A percentile compares a stretch with the other conserved stretches of the same genome.
These are phyloP conservation scores for Styela clava DNA, from an alignment of 23 tunicate species.

Conservation along the genomic window DNA sequence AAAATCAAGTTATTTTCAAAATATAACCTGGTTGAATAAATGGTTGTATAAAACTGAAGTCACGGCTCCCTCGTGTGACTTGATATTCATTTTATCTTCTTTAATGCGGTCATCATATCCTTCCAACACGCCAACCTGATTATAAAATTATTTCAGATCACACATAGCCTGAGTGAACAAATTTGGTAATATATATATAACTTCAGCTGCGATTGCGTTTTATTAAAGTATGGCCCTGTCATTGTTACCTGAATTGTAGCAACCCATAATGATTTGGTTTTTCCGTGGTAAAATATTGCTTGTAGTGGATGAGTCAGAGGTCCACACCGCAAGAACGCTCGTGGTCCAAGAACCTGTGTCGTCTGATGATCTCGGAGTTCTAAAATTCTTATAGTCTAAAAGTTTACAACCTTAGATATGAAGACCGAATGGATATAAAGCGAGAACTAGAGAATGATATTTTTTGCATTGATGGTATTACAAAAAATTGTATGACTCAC, in stretches of 20 bases:
- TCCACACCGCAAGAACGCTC: slow-evolving; percentile 32
- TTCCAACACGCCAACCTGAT: slow-evolving; percentile 69
- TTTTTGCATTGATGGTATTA: no score
- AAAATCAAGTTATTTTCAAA: no score
- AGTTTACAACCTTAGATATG: no score
- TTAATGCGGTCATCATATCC: slow-evolving; percentile 47
- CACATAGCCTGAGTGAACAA: neutral
- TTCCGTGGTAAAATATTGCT: slow-evolving; percentile 49
- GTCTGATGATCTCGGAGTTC: slow-evolving; percentile 75
- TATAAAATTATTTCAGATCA: neutral
- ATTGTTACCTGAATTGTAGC: slow-evolving; percentile 68
- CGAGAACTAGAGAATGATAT: no score
- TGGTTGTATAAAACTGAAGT: slow-evolving; percentile 78
- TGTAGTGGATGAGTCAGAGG: slow-evolving; percentile 46
- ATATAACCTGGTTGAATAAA: slow-evolving; percentile 69
- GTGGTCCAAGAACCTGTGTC: slow-evolving; percentile 52
- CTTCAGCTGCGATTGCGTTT: no score
- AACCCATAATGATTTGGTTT: slow-evolving; percentile 43
- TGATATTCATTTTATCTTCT: slow-evolving; percentile 35
- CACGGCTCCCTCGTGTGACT: slow-evolving; percentile 71
- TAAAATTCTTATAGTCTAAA: slow-evolving; percentile 51
- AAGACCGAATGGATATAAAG: no score
- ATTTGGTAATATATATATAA: no score
- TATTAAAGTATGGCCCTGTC: no score
- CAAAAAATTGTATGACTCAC: no score